phyloP scores from a whole-genome alignment of 2,797 vertebrate species.

The Delichon dasypus region DNA sequence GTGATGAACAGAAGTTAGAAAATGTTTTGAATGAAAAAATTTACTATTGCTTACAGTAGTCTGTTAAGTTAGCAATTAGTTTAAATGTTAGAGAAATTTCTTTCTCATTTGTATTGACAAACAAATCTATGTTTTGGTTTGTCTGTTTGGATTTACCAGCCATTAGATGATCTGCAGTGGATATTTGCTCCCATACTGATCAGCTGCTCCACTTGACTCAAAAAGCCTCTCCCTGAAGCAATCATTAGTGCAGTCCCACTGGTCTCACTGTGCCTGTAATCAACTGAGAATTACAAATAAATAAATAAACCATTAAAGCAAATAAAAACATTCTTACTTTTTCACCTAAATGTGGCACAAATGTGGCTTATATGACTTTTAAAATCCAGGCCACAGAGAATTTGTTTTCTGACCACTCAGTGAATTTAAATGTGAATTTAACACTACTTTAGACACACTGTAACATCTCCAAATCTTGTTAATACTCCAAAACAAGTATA shows the following conservation, averaged over 20 bases:
- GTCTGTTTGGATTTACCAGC: slow-evolving; percentile 81
- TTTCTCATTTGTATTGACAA: not conserved
- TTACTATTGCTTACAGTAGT: not conserved
- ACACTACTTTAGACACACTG: not conserved
- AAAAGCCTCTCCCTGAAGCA: slow-evolving; percentile 87
- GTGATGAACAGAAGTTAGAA: not conserved
- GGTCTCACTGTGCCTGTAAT: slow-evolving; percentile 91
- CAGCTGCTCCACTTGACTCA: slow-evolving; percentile 87
- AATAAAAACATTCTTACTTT: not conserved
- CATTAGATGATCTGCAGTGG: slow-evolving; percentile 86
- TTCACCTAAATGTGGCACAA: not conserved
- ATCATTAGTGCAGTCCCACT: slow-evolving; percentile 90
- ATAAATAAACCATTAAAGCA: not conserved
- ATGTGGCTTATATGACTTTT: not conserved
- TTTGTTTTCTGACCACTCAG: not conserved
- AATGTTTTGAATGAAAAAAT: not conserved
- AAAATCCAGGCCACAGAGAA: not conserved
- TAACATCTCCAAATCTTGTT: not conserved
- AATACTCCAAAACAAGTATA: not conserved
- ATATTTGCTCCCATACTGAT: slow-evolving; percentile 90
- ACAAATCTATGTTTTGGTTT: not conserved
- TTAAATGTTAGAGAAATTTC: not conserved
- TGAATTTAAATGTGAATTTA: not conserved
- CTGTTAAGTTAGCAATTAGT: not conserved
- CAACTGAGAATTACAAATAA: slow-evolving; percentile 76